Evolutionary conservation across 2,888 invertebrate genomes (phyloP).

Genomic region (Ectemnius cavifrons): DNA sequence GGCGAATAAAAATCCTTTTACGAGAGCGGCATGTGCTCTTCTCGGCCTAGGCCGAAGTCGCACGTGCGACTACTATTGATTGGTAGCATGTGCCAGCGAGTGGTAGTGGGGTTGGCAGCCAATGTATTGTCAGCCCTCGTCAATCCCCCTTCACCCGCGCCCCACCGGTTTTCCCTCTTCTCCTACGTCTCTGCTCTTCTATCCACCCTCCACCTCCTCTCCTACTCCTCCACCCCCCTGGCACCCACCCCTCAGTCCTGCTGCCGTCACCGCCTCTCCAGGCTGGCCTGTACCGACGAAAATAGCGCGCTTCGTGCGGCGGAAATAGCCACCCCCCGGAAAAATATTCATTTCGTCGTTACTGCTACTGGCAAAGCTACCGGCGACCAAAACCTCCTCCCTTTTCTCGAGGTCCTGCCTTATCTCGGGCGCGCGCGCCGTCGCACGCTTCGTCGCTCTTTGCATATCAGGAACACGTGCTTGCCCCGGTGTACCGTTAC

Average conservation of each 20-base stretch:
- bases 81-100: conserved; percentile 28
- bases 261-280: not conserved
- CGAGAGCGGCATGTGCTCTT: conserved; percentile 19
- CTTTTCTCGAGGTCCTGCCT: not conserved
- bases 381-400: too few species aligned
- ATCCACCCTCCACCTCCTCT: not conserved
- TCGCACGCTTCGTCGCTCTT: too few species aligned
- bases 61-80: conserved; percentile 52
- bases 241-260: too few species aligned
- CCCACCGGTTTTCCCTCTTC: not conserved
- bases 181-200: not conserved
- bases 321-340: conserved; percentile 30
- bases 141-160: not conserved
- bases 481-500: too few species aligned
- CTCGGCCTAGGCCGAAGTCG: conserved; percentile 38
- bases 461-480: too few species aligned
- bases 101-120: conserved; percentile 20
- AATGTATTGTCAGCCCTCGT: conserved; percentile 8
- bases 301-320: conserved; percentile 32
- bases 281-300: conserved; percentile 16
- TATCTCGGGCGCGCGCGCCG: not conserved
- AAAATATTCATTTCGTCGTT: conserved; percentile 11
- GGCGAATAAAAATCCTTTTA: conserved; percentile 12
- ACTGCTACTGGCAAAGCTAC: not conserved
- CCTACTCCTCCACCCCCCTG: not conserved